phyloP scores from a whole-genome alignment of 2,113 vertebrate species.

The Mola mola region DNA sequence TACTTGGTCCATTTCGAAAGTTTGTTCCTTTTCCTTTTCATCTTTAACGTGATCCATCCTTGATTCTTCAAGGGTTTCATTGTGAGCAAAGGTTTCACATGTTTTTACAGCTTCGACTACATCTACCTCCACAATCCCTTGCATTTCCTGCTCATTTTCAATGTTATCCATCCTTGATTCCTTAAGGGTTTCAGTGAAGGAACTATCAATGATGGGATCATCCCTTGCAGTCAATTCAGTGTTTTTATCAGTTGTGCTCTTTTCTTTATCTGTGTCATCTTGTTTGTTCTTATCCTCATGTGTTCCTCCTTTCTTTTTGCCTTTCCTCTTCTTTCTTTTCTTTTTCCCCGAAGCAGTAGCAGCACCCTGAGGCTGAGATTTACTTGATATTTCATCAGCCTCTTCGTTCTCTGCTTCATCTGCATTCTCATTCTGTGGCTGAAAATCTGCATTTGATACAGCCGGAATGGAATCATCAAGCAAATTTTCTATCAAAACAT shows the following conservation, averaged over 20 bases:
- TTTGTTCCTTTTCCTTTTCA: background rate
- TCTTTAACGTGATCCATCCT: slow-evolving; percentile 9
- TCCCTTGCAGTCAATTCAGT: background rate
- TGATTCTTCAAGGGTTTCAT: slow-evolving; percentile 4
- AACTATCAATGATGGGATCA: background rate
- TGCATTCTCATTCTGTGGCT: slow-evolving; percentile 23
- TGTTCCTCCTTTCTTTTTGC: slow-evolving; percentile 70
- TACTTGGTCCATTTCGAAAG: background rate
- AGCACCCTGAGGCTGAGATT: slow-evolving; percentile 36
- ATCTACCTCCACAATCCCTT: slow-evolving; percentile 5
- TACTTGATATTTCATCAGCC: slow-evolving; percentile 21
- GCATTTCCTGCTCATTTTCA: slow-evolving; percentile 15
- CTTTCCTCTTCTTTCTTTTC: slow-evolving; percentile 78
- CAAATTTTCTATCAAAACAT: background rate
- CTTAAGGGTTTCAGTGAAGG: slow-evolving; percentile 1
- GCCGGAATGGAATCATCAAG: background rate
- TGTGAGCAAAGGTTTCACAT: background rate
- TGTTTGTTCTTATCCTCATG: slow-evolving; percentile 43
- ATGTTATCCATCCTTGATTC: slow-evolving; percentile 6
- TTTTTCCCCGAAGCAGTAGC: slow-evolving; percentile 67
- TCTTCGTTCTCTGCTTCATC: slow-evolving; percentile 41
- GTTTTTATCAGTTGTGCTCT: background rate
- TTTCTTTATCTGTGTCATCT: slow-evolving; percentile 10
- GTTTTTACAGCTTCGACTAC: background rate
- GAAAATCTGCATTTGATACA: slow-evolving; percentile 9